Conservation (phyloP, 2,888 invertebrate species). For the Hipparchia sbordonii region DNA sequence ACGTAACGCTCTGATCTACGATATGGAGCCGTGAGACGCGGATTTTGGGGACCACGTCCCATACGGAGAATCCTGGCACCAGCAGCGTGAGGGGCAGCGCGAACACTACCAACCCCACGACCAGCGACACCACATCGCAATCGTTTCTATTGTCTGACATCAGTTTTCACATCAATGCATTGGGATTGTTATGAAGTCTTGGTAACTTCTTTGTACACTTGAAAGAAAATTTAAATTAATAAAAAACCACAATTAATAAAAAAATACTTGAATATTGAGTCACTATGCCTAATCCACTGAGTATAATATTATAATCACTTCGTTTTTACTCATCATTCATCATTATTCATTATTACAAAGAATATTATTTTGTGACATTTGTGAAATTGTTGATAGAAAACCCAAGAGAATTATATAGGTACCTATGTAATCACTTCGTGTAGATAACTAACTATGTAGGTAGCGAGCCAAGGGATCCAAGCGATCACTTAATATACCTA, state of each 20-base stretch:
- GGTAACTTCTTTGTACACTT: background rate
- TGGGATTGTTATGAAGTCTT: background rate
- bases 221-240: background rate
- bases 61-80: slow-evolving; percentile 65
- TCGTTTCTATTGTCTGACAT: slow-evolving; percentile 48
- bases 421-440: too few species aligned
- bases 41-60: slow-evolving; percentile 68
- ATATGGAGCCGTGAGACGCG: slow-evolving; percentile 61
- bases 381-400: background rate
- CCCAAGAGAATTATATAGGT: background rate
- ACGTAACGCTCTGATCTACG: slow-evolving; percentile 57
- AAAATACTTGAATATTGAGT: too few species aligned
- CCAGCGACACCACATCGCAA: slow-evolving; percentile 42
- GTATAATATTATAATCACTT: too few species aligned
- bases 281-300: too few species aligned
- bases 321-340: too few species aligned
- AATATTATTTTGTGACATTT: background rate
- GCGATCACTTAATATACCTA: too few species aligned
- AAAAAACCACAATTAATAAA: too few species aligned
- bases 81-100: slow-evolving; percentile 66
- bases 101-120: slow-evolving; percentile 57
- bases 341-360: too few species aligned
- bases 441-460: too few species aligned
- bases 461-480: too few species aligned
- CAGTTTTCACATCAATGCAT: slow-evolving; percentile 29